Evolutionary conservation across 2,888 invertebrate genomes (phyloP).

Genomic region (Dermolepida albohirtum): DNA sequence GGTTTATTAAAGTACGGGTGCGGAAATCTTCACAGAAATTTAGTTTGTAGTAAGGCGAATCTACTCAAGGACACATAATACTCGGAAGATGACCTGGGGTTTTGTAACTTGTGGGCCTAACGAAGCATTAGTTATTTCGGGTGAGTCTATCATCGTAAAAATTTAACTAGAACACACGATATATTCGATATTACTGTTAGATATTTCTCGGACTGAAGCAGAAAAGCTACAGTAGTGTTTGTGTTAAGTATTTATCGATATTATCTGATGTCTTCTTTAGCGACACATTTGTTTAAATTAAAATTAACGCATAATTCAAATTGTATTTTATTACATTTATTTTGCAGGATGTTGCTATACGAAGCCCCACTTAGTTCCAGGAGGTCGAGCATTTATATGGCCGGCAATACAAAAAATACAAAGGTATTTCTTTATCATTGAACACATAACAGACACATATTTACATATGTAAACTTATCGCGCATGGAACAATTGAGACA

Average conservation of each 20-base stretch:
- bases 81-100: slow-evolving; percentile 71
- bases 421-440: slow-evolving; percentile 66
- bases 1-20: not conserved
- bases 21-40: not conserved
- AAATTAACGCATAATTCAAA: not conserved
- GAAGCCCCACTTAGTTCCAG: slow-evolving; percentile 92
- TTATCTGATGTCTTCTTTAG: not conserved
- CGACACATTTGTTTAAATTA: not conserved
- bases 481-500: too few species aligned
- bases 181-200: too few species aligned
- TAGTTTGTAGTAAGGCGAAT: slow-evolving; percentile 1
- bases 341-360: slow-evolving; percentile 92
- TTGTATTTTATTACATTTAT: slow-evolving; percentile 15
- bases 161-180: not conserved
- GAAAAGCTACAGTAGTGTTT: not conserved
- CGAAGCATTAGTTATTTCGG: slow-evolving; percentile 94
- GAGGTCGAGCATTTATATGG: slow-evolving; percentile 98
- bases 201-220: not conserved
- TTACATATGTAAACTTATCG: not conserved
- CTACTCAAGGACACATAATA: not conserved
- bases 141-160: slow-evolving; percentile 66
- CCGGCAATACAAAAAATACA: slow-evolving; percentile 90
- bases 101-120: slow-evolving; percentile 96
- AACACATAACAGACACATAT: slow-evolving; percentile 1
- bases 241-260: too few species aligned